Evolutionary conservation across 2,888 invertebrate genomes (phyloP), one percentile per base, ranked within the genome.

Genomic region (Germaria angustata): DNA sequence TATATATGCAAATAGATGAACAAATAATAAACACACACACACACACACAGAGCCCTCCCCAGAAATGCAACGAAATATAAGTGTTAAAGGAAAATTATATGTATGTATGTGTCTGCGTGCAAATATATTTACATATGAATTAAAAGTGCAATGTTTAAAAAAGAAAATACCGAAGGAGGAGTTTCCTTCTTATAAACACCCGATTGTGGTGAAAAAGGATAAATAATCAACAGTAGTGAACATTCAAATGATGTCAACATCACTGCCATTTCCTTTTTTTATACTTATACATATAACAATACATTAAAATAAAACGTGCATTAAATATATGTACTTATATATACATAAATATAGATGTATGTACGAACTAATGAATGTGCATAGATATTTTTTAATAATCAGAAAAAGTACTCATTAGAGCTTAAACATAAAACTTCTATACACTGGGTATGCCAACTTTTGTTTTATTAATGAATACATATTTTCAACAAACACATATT

Each of bases 191-290:
- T 57, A 20, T 7, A 53, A 53, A 28, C 11, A n/a, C 28, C 39
- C 39, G 4, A 13, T 15, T 55, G 59, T 20, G 2, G 11, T 2
- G 6, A 44, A 41, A 63, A 44, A 24, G 39, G 3, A 68, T 32
- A 24, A 68, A 24, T 36, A 68, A 24, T 34, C 22, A 59, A 22
- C 17, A 41, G 39, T 3, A 39, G 17, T 13, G 22, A 68, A 53
- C 13, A 72, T 36, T 55, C 46, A 61, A 76, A 77, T 44, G 44
- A 68, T 53, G 68, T 69, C 61, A 53, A 69, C 61, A 53, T 53
- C 44, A 77, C 51, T 68, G 77, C 61, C 77, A 69, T 61, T 77
- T 69, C 44, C 51, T 22, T n/a, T 39, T n/a, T 15, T 63, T 63
- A 8, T 41, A 41, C 15, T 44, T 9, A 63, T 44, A 32, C 4